These are phyloP conservation scores for Hylomyscus alleni DNA, from an alignment of 2,797 vertebrate species.

Conservation along the genomic window DNA sequence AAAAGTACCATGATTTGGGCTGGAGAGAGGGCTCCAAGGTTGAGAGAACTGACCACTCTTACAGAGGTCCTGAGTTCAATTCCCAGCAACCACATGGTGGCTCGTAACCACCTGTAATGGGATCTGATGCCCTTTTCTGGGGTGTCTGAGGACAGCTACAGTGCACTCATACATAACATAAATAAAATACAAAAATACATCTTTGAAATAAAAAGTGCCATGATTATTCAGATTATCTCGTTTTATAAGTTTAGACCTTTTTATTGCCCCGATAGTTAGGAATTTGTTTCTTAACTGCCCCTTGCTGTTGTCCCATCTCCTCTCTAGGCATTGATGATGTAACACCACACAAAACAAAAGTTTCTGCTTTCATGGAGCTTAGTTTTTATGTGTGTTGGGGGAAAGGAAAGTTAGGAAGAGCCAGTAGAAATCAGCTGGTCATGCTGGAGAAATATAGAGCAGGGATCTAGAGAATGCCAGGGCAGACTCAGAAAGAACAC, in stretches of 20 bases:
- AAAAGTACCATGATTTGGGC: not conserved
- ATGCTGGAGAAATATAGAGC: not conserved
- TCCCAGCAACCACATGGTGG: too few relatives aligned
- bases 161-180: too few relatives aligned
- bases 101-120: too few relatives aligned
- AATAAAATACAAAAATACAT: too few relatives aligned
- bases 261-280: not conserved
- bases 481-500: not conserved
- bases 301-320: too few relatives aligned
- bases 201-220: not conserved
- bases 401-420: not conserved
- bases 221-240: slow-evolving; percentile 29
- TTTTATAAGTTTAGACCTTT: slow-evolving; percentile 42
- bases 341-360: not conserved
- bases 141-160: too few relatives aligned
- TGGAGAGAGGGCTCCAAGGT: too few relatives aligned
- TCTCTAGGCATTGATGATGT: not conserved
- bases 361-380: not conserved
- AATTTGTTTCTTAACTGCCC: not conserved
- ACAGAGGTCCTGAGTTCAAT: too few relatives aligned
- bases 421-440: slow-evolving; percentile 18
- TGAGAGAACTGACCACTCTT: too few relatives aligned
- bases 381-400: slow-evolving; percentile 35
- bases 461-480: not conserved
- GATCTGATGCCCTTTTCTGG: too few relatives aligned